A percentile compares a stretch with the other conserved stretches of the same genome.
phyloP scores from a whole-genome alignment of 2,797 vertebrate species.

The Pachyuromys duprasi region DNA sequence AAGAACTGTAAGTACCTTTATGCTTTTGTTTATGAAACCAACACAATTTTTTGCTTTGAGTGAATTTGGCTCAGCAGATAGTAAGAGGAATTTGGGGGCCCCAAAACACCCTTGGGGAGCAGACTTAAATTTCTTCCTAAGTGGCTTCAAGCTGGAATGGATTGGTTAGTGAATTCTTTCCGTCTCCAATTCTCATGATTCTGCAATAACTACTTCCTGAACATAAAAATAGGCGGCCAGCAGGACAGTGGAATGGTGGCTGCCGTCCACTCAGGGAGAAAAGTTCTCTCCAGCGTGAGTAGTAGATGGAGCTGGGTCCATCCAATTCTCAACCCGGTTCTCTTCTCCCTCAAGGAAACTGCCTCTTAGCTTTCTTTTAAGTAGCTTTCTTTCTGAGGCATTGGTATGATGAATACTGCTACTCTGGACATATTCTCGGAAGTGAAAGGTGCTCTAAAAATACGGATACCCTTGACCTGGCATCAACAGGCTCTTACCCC shows the following conservation, averaged over 20 bases:
- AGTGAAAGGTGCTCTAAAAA: constrained; percentile 76
- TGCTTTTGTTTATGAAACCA: constrained; percentile 50
- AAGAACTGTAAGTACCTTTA: neutral
- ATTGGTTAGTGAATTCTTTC: constrained; percentile 71
- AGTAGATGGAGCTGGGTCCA: neutral
- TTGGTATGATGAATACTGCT: constrained; percentile 1
- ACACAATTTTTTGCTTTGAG: constrained; percentile 27
- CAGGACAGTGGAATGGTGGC: constrained; percentile 9
- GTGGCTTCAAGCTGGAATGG: constrained; percentile 61
- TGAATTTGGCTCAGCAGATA: neutral
- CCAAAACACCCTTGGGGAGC: neutral
- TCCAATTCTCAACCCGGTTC: neutral
- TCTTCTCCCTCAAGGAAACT: neutral
- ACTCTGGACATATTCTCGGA: constrained; percentile 68
- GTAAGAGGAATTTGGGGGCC: constrained; percentile 33
- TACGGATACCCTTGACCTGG: constrained; percentile 66
- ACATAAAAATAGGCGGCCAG: constrained; percentile 71
- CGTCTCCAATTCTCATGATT: constrained; percentile 76
- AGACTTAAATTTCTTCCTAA: constrained; percentile 69
- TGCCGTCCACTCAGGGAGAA: neutral
- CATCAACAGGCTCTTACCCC: constrained; percentile 41
- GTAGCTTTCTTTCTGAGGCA: neutral
- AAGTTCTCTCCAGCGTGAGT: constrained; percentile 5
- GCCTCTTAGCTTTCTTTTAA: neutral
- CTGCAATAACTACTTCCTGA: constrained; percentile 75